Evolutionary conservation across 2,113 vertebrate species (phyloP), one percentile per base, ranked within the genome.

Genomic region (Catharus bicknelli): DNA sequence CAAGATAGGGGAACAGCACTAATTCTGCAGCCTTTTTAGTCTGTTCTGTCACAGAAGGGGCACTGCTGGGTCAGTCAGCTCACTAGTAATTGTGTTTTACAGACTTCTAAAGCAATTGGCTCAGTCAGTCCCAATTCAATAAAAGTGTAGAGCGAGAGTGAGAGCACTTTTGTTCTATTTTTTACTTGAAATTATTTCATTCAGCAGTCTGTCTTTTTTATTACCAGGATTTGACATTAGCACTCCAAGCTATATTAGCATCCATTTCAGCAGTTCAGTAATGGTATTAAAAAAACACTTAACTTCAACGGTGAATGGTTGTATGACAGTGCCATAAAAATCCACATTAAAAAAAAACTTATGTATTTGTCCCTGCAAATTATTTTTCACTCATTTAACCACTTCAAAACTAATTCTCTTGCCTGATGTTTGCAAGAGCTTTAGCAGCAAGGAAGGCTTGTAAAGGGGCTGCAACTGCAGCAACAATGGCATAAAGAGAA

Each of bases 281-380:
- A 98, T 98, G 98, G 97, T 97, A 98, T 98, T 98, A 98, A 98
- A 98, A 98, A 98, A 98, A 98, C 98, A 98, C 98, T 98, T 98
- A 98, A 97, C 97, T 98, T 98, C 97, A 98, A 97, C 92, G 96
- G 98, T 97, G 98, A 98, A 98, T 97, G 97, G 97, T 96, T 98
- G 97, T 98, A 98, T 98, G 98, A 98, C 97, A 98, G 97, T 98
- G 96, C 98, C 97, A 97, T 98, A 98, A 98, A 98, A 98, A 98
- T 95, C 97, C 96, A 97, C 97, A 97, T 97, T 96, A 98, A 97
- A 97, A 97, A 96, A 96, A 98, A 98, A 96, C 94, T 95, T 97
- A 97, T 76, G 96, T 98, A 97, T 98, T 98, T 98, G 97, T 98
- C 97, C 95, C 97, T 97, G 96, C 96, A 97, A 97, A 97, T 98